Evolutionary conservation across 1,140 invertebrate species (phyloP), one percentile per base, ranked within the genome.

Genomic region (Diprion similis): DNA sequence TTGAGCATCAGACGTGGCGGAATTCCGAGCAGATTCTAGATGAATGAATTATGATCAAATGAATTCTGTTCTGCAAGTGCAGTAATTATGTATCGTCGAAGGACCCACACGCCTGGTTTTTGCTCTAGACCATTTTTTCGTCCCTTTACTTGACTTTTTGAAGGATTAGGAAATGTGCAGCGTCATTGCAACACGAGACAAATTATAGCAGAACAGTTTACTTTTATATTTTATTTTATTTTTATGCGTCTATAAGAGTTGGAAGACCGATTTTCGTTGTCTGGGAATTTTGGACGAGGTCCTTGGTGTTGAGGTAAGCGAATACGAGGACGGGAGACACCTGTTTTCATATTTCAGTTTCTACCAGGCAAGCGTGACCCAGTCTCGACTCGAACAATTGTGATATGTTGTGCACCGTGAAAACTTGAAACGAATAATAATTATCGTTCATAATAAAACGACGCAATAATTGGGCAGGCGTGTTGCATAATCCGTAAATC

Each of bases 301-400:
- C 51, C 6, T 59, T 59, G 24, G 24, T 37, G 51, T 59, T 4
- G n/a, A 59, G 51, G n/a, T 59, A 8, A 17, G 51, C n/a, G 51
- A 17, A 59, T 59, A 17, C 11, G 51, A 17, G 51, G 51, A 59
- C n/a, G 11, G 11, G 51, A 59, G 24, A 17, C 51, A 59, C 51
- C 51, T 59, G 51, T 59, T 59, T 59, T 59, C 51, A 59, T 13
- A 15, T 59, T 59, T 59, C 51, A 59, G 51, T 59, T 59, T 59
- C 51, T 59, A 59, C 51, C n/a, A 4, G 51, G 11, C 51, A 13
- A 59, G n/a, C 11, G 51, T 59, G 51, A 59, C 51, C 51, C n/a
- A 59, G 51, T 59, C 51, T 59, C n/a, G 8, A 17, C 51, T 59
- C 51, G 51, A 59, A 59, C 51, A 59, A 59, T 59, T 13, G 51